Percentiles rank a stretch among this genome's conserved stretches.
Evolutionary conservation across 2,888 invertebrate genomes (phyloP).

Genomic region (Eilema caniola): DNA sequence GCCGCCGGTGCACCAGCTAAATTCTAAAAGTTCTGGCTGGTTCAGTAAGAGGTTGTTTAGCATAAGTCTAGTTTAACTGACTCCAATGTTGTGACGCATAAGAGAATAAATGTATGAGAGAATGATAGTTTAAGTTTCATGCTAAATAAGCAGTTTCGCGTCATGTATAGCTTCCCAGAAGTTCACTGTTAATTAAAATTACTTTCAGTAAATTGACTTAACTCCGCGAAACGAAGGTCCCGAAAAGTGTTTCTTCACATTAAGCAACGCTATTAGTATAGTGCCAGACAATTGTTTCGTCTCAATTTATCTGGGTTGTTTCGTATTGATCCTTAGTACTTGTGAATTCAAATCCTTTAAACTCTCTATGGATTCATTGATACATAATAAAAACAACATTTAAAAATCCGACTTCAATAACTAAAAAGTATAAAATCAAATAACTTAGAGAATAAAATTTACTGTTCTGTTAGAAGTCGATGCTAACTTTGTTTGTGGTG

Average conservation of each 20-base stretch:
- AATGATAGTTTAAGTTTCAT: not conserved
- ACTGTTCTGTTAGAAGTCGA: too few species aligned
- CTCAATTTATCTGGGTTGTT: too few species aligned
- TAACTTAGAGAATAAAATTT: too few species aligned
- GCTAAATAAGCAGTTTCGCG: not conserved
- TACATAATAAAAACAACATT: too few species aligned
- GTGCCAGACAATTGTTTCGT: too few species aligned
- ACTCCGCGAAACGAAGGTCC: too few species aligned
- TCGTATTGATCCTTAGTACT: not conserved
- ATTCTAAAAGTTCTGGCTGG: not conserved
- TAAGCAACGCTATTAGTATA: too few species aligned
- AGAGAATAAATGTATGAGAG: not conserved
- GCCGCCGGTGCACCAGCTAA: not conserved
- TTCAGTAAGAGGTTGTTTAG: not conserved
- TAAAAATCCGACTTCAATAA: too few species aligned
- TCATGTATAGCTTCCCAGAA: not conserved
- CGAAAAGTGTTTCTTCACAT: too few species aligned
- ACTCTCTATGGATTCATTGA: not conserved
- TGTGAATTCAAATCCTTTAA: not conserved
- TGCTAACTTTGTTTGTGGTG: too few species aligned
- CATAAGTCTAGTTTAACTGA: not conserved
- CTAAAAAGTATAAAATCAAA: too few species aligned
- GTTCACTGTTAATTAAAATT: not conserved
- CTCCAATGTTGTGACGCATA: not conserved
- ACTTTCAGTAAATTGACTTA: not conserved